Base-by-base conservation (phyloP, 2,113 vertebrate genomes). In the Antechinus flavipes region DNA sequence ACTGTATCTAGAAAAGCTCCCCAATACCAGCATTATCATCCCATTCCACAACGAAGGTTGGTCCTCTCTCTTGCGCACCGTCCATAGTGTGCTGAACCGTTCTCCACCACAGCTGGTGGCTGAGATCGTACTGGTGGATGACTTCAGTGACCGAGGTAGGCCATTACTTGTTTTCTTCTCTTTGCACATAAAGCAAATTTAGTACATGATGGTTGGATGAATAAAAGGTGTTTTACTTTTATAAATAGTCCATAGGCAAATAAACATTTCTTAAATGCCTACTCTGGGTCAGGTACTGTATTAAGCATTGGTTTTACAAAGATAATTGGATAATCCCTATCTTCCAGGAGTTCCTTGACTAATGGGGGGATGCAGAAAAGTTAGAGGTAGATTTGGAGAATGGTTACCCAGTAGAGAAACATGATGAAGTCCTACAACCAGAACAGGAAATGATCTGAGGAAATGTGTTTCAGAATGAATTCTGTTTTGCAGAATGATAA, bases 41-140 rank as follows among this genome's bases (percentile, higher is more conserved):
- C 99, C 99, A 0, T 99, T 99, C 98, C 99, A 99, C 98, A 99
- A 99, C 0, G 99, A 99, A 90, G 99, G 99, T 91, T 99, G 99
- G 99, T 99, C 99, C 22, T 99, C 99, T 0, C 99, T 99, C 54
- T 99, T 99, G 94, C 99, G 99, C 90, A 99, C 99, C 0, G 98
- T 99, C 93, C 99, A 99, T 98, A 99, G 99, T 9, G 99, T 99
- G 96, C 99, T 99, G 90, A 99, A 99, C 98, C 99, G 99, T 97
- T 99, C 99, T 0, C 99, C 99, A 0, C 98, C 99, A 0, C 98
- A 97, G 97, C 99, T 99, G 97, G 98, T 99, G 91, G 99, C 99
- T 2, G 99, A 99, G 98, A 98, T 99, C 0, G 99, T 99, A 97
- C 98, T 99, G 98, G 99, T 99, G 22, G 99, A 99, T 90, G 99